Evolutionary conservation across 1,140 invertebrate genomes (phyloP).

Genomic region (Pogonognathellus flavescens): DNA sequence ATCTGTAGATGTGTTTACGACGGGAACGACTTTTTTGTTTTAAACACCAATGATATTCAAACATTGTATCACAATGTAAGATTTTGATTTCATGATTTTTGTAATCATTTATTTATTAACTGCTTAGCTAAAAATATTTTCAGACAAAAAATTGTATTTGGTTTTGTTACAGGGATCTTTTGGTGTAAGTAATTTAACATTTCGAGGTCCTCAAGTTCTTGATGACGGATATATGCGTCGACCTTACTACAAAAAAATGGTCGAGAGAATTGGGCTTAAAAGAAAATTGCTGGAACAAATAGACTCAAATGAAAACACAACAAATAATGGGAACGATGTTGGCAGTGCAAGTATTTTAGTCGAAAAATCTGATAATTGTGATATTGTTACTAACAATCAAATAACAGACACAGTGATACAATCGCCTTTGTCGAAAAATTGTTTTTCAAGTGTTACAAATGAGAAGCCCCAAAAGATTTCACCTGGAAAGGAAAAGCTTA

Average conservation of each 20-base stretch:
- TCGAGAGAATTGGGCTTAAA: conserved; percentile 30
- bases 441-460: no score
- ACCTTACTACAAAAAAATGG: conserved; percentile 42
- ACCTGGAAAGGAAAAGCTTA: conserved; percentile 56
- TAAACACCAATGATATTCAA: conserved; percentile 57
- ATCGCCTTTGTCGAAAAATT: not conserved
- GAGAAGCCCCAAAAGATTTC: not conserved
- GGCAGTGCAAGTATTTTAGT: not conserved
- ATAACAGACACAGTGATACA: not conserved
- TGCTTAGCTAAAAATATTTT: no score
- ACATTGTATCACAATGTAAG: conserved; percentile 65
- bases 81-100: conserved; percentile 1
- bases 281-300: not conserved
- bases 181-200: conserved; percentile 57
- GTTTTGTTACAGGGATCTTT: conserved; percentile 54
- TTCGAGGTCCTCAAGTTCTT: conserved; percentile 34
- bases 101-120: no score
- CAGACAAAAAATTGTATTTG: no score
- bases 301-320: not conserved
- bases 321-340: not conserved
- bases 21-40: conserved; percentile 57
- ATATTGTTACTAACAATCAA: not conserved
- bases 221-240: conserved; percentile 11
- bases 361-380: not conserved
- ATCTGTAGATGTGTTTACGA: conserved; percentile 60